A percentile compares a stretch with the other conserved stretches of the same genome.
Evolutionary conservation across 1,140 invertebrate species (phyloP).

Genomic region (Nasonia longicornis): DNA sequence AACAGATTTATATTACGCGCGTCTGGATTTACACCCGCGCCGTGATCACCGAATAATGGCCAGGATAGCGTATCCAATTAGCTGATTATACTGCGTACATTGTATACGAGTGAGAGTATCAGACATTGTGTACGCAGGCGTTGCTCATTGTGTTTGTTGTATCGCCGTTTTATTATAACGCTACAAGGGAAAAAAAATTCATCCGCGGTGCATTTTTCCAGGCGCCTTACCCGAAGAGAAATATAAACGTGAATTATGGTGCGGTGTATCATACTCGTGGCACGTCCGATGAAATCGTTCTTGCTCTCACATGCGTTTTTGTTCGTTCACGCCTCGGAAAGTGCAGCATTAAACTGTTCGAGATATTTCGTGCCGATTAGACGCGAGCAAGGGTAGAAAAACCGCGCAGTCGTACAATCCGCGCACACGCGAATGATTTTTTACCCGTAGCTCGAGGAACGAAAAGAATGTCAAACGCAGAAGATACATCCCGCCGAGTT

Average conservation of each 20-base stretch:
- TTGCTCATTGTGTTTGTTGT: too few species aligned
- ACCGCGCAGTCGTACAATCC: not conserved
- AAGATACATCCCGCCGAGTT: too few species aligned
- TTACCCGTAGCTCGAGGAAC: too few species aligned
- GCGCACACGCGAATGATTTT: not conserved
- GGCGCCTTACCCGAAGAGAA: not conserved
- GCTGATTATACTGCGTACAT: too few species aligned
- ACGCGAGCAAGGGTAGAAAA: constrained; percentile 19
- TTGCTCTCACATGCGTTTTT: constrained; percentile 23
- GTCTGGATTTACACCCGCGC: too few species aligned
- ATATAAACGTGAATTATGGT: not conserved
- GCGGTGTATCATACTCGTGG: too few species aligned
- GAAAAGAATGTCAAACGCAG: too few species aligned
- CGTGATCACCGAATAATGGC: not conserved
- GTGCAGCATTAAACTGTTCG: not conserved
- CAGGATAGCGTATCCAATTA: too few species aligned
- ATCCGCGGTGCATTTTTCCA: not conserved
- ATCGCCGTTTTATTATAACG: not conserved
- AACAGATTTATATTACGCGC: constrained; percentile 6
- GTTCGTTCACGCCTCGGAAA: constrained; percentile 20
- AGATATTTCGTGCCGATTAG: constrained; percentile 35
- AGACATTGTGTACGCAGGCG: too few species aligned
- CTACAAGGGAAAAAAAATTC: not conserved
- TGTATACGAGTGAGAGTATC: too few species aligned
- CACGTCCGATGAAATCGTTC: constrained; percentile 20